These are phyloP conservation scores for Aphaenogaster floridana DNA, from an alignment of 1,140 invertebrate species.

Conservation along the genomic window DNA sequence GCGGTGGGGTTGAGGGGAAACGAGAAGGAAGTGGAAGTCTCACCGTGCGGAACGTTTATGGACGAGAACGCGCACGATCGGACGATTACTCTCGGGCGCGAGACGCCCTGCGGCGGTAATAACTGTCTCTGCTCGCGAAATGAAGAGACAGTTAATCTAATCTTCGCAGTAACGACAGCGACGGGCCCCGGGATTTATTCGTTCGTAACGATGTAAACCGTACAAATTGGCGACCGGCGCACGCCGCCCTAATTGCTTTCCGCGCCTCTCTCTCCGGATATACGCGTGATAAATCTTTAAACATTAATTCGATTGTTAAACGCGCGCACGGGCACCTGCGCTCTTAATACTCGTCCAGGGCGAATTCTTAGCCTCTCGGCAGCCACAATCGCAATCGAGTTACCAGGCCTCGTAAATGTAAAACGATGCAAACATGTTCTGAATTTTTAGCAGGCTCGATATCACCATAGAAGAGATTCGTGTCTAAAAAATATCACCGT, in stretches of 20 bases:
- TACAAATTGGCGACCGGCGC: slow-evolving; percentile 60
- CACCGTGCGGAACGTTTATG: slow-evolving; percentile 48
- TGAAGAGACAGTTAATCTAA: slow-evolving; percentile 67
- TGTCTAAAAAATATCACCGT: neutral
- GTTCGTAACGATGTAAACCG: slow-evolving; percentile 58
- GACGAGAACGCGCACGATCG: slow-evolving; percentile 60
- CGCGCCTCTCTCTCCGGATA: slow-evolving; percentile 38
- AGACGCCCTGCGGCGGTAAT: slow-evolving; percentile 62
- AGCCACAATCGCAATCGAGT: neutral
- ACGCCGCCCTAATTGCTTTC: slow-evolving; percentile 40
- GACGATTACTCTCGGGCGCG: slow-evolving; percentile 53
- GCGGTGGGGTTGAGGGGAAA: neutral
- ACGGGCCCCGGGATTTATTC: slow-evolving; percentile 54
- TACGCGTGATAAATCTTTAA: slow-evolving; percentile 57
- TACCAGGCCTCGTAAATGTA: neutral
- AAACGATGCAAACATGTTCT: neutral
- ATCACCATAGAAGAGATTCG: neutral
- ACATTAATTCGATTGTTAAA: slow-evolving; percentile 60
- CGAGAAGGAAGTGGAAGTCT: slow-evolving; percentile 24
- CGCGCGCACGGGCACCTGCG: slow-evolving; percentile 40
- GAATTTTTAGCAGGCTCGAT: neutral
- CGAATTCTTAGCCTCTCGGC: slow-evolving; percentile 12
- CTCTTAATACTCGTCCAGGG: neutral
- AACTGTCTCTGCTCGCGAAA: slow-evolving; percentile 59
- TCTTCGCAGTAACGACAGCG: slow-evolving; percentile 55